Evolutionary conservation across 2,113 vertebrate species (phyloP), one percentile per base, ranked within the genome.

Genomic region (Hypomesus transpacificus): DNA sequence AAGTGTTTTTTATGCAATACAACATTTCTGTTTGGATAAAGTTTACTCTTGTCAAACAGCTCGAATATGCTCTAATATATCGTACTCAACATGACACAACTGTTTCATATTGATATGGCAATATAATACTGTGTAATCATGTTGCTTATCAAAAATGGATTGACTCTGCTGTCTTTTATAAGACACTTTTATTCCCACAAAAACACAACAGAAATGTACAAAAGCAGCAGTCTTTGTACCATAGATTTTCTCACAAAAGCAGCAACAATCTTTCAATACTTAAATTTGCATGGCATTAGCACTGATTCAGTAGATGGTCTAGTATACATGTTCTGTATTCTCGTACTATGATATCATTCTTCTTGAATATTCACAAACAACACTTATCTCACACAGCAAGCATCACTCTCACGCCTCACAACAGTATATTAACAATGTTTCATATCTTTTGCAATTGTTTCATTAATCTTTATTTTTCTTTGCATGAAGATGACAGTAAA

Each of bases 111-210:
- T 2, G 2, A 46, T 9, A 46, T 46, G 39, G 39, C 39, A 46
- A 46, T 46, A 46, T 46, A 9, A 46, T 11, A 46, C 39, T 9
- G 39, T 46, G 39, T 46, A 13, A 2, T 46, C 39, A 11, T 11
- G 1, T 6, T 46, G 39, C 61, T 34, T 34, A 11, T n/a, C 61
- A 63, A 28, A 31, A 5, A 62, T 17, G 8, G 3, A 63, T 17
- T 17, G 7, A 34, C 28, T 28, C 7, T 28, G 14, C n/a, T 31
- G 1, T 70, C 28, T 0, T 74, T 77, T 87, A 87, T 83, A 87
- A 90, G 87, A 89, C 81, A 90, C 80, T 77, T 90, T 90, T 89
- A 90, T 88, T 89, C 80, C 87, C 87, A 90, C 89, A 89, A 88
- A 89, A 89, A 80, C 89, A 90, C 86, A 84, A 88, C 86, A 86